A percentile compares a stretch with the other conserved stretches of the same genome.
Conservation (phyloP, 2,797 vertebrate species). For the Steatocranus sp. region DNA sequence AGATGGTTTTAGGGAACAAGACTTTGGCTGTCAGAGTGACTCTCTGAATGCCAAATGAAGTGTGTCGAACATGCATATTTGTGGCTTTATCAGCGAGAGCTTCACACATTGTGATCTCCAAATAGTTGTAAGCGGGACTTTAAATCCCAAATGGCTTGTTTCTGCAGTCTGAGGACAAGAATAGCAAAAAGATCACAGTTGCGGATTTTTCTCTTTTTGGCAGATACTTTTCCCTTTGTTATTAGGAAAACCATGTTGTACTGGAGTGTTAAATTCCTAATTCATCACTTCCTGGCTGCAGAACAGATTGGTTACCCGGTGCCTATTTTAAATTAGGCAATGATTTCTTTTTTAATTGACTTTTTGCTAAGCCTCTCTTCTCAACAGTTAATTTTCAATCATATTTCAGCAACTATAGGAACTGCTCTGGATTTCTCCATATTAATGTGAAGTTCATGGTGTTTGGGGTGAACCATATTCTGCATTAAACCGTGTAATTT, state of each 20-base stretch:
- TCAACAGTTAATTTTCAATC: not conserved
- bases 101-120: not conserved
- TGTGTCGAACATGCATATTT: not conserved
- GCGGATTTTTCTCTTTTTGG: not conserved
- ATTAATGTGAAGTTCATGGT: not conserved
- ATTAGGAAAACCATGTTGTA: not conserved
- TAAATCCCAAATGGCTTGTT: slow-evolving; percentile 1
- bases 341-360: not conserved
- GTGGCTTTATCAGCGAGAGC: not conserved
- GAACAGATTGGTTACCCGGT: not conserved
- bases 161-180: not conserved
- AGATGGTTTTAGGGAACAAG: slow-evolving; percentile 21
- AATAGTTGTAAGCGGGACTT: not conserved
- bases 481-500: not conserved
- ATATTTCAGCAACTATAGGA: not conserved
- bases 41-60: slow-evolving; percentile 11
- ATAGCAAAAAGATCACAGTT: not conserved
- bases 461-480: not conserved
- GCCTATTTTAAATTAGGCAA: not conserved
- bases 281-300: not conserved
- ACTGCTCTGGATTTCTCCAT: not conserved
- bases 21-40: slow-evolving; percentile 11
- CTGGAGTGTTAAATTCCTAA: not conserved
- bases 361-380: not conserved
- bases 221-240: not conserved